These are phyloP conservation scores for Patella pellucida DNA, from an alignment of 2,888 invertebrate species.

Conservation along the genomic window DNA sequence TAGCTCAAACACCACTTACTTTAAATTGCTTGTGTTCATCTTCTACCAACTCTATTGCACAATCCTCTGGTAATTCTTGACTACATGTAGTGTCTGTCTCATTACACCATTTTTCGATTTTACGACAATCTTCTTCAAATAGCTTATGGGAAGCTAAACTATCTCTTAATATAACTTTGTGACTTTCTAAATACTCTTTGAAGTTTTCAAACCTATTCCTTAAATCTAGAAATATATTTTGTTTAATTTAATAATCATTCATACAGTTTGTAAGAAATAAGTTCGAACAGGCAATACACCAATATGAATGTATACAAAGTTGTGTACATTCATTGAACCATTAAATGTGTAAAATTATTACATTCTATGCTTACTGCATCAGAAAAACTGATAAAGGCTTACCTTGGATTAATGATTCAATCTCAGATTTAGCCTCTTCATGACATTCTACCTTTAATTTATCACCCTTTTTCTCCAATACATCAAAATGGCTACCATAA, in stretches of 20 bases:
- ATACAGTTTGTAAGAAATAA: no score
- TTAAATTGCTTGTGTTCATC: conserved; percentile 84
- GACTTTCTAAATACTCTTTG: conserved; percentile 81
- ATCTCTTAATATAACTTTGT: conserved; percentile 80
- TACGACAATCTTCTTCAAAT: conserved; percentile 85
- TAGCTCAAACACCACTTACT: conserved; percentile 34
- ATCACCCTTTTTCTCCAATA: conserved; percentile 39
- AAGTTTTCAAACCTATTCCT: conserved; percentile 81
- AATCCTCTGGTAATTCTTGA: conserved; percentile 81
- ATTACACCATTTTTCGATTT: conserved; percentile 89
- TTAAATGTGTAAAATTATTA: no score
- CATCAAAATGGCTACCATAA: conserved; percentile 47
- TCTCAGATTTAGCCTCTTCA: conserved; percentile 42
- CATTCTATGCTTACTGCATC: no score
- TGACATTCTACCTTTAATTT: conserved; percentile 44
- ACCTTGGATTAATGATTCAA: conserved; percentile 29
- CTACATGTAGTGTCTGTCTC: conserved; percentile 90
- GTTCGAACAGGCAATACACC: no score
- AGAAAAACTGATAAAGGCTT: no score
- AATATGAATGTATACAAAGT: no score
- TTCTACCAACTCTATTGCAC: conserved; percentile 85
- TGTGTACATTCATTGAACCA: no score
- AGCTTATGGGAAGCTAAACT: conserved; percentile 83
- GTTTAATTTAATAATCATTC: no score
- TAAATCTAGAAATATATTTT: conserved; percentile 75